phyloP scores from a whole-genome alignment of 2,113 vertebrate species.

The Solea senegalensis region DNA sequence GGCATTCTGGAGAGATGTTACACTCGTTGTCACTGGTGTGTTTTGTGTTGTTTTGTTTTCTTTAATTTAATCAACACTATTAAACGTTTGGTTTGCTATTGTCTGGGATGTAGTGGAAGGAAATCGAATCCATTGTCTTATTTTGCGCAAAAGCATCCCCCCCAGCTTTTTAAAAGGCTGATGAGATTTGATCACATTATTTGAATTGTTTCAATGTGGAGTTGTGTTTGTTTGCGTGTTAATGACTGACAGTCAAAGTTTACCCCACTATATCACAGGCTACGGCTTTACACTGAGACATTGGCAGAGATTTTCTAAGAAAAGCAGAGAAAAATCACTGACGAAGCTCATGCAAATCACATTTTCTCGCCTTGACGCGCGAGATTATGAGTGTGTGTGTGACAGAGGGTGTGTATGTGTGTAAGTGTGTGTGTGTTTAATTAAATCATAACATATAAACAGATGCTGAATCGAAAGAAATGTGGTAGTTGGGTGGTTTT shows the following conservation, averaged over 20 bases:
- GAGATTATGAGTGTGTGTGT: not conserved
- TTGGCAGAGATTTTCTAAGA: conserved; percentile 15
- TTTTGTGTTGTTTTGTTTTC: conserved; percentile 7
- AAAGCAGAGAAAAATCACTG: conserved; percentile 15
- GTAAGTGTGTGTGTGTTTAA: not conserved
- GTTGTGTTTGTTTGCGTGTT: conserved; percentile 49
- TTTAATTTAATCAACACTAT: conserved; percentile 22
- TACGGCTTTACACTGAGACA: conserved; percentile 24
- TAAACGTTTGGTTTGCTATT: conserved; percentile 16
- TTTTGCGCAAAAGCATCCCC: conserved; percentile 25
- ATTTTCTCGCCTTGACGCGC: not conserved
- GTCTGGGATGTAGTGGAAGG: conserved; percentile 57
- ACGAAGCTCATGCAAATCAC: conserved; percentile 23
- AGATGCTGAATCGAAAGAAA: conserved; percentile 12
- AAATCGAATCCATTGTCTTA: conserved; percentile 1
- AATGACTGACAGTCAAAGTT: conserved; percentile 38
- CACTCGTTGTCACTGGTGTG: conserved; percentile 47
- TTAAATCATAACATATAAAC: not conserved
- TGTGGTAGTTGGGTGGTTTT: conserved; percentile 47
- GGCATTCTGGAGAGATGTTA: conserved; percentile 39
- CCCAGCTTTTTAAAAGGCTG: conserved; percentile 4
- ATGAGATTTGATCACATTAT: conserved; percentile 27
- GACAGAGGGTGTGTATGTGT: not conserved
- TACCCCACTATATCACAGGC: conserved; percentile 49
- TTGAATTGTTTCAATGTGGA: conserved; percentile 53